These are phyloP conservation scores for Eupelmus urozonus DNA, from an alignment of 2,888 invertebrate genomes.

Conservation along the genomic window DNA sequence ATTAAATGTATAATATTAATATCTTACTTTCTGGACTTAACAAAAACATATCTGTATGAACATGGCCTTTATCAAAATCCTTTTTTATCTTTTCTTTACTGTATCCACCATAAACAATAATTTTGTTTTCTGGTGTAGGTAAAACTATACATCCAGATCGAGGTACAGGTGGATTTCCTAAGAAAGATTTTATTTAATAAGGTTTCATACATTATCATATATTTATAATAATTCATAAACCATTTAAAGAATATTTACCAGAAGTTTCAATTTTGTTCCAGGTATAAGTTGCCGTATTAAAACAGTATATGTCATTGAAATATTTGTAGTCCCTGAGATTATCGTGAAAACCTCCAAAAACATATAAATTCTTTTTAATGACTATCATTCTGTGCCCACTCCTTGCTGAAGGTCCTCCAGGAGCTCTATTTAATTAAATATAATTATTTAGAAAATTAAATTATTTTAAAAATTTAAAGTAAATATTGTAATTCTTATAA, in stretches of 20 bases:
- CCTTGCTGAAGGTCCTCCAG: constrained; percentile 89
- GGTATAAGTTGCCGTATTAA: constrained; percentile 87
- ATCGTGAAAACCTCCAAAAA: constrained; percentile 96
- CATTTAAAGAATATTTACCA: constrained; percentile 65
- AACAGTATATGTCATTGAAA: constrained; percentile 90
- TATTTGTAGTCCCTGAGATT: constrained; percentile 92
- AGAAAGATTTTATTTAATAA: constrained; percentile 30
- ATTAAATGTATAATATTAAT: constrained; percentile 8
- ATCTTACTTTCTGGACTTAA: constrained; percentile 82
- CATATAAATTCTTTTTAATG: constrained; percentile 86
- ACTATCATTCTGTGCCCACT: constrained; percentile 94
- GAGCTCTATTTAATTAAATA: constrained; percentile 74
- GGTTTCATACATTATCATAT: too few relatives aligned
- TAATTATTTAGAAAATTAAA: constrained; percentile 1
- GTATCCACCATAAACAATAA: constrained; percentile 88
- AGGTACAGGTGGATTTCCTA: constrained; percentile 85
- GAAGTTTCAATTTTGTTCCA: constrained; percentile 85
- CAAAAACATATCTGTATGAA: constrained; percentile 85
- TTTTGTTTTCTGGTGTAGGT: constrained; percentile 81
- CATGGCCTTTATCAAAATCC: constrained; percentile 85
- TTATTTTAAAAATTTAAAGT: background rate
- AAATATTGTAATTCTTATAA: background rate
- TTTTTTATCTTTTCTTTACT: constrained; percentile 86
- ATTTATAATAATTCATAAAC: background rate
- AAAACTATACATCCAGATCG: constrained; percentile 90